Evolutionary conservation across 1,140 invertebrate species (phyloP).

Genomic region (Solen grandis): DNA sequence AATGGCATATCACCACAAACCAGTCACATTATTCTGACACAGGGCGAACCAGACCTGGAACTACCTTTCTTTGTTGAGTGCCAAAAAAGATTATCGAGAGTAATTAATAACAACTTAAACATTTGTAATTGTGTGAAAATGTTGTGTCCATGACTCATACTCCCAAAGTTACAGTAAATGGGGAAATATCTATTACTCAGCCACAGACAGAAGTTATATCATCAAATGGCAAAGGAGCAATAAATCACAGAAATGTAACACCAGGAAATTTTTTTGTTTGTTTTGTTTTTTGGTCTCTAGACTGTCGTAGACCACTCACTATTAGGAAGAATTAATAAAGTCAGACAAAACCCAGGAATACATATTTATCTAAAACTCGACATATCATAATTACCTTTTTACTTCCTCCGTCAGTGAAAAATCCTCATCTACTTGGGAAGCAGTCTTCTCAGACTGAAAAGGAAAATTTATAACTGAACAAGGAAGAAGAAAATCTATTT

Average conservation of each 20-base stretch:
- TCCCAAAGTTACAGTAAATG: not conserved
- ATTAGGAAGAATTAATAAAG: not conserved
- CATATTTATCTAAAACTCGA: not conserved
- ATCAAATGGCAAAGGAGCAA: not conserved
- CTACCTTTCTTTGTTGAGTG: no score
- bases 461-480: no score
- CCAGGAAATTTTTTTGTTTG: not conserved
- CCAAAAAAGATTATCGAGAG: not conserved
- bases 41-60: no score
- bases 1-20: no score
- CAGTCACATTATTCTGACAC: no score
- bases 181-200: not conserved
- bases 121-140: not conserved
- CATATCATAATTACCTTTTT: constrained; percentile 53
- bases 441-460: constrained; percentile 42
- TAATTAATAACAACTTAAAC: not conserved
- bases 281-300: not conserved
- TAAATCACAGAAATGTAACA: not conserved
- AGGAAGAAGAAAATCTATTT: no score
- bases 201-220: not conserved
- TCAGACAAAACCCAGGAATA: not conserved
- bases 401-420: constrained; percentile 41
- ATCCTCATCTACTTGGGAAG: constrained; percentile 41
- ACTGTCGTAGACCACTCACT: not conserved
- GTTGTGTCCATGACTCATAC: not conserved